Evolutionary conservation across 2,888 invertebrate species (phyloP), one percentile per base, ranked within the genome.

Genomic region (Elysia crispata): DNA sequence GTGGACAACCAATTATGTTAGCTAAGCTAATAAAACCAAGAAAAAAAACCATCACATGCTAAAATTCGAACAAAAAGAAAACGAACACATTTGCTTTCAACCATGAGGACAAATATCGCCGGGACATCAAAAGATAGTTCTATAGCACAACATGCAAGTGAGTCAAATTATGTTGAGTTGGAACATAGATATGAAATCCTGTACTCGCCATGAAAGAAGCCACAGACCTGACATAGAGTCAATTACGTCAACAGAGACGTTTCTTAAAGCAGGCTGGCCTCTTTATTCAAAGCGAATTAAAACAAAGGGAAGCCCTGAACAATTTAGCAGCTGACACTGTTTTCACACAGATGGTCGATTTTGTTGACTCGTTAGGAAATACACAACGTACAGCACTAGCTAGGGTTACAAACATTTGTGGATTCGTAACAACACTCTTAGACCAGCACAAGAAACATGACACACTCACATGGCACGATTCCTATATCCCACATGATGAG

Each of bases 311-410:
- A 54, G 54, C 54, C 20, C 13, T 54, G 54, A 20, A 54, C 13
- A 20, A 20, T 54, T 20, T 54, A 20, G 13, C 20, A 15, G 54
- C 54, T 54, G 54, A 60, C 60, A 23, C 20, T 15, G 23, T 60
- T 60, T 5, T 60, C 60, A 60, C 60, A 60, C 15, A 60, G 15
- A 23, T 60, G 60, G 60, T 23, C 20, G 23, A 60, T 18, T 60
- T 60, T 15, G 60, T 60, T 60, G 60, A 60, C 60, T 23, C 60
- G 25, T 73, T 60, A 18, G 60, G 60, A 5, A 60, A 73, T 6
- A 60, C 23, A 23, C 5, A 60, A 20, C 3, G 60, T 23, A 8
- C 60, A 8, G n/a, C 15, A 60, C 60, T 60, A 23, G 60, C n/a
- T 20, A 60, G 60, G 60, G 60, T 60, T 60, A 5, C 60, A 20